A percentile compares a stretch with the other conserved stretches of the same genome.
These are phyloP conservation scores for Amniataba percoides DNA, from an alignment of 2,797 vertebrate genomes.

Conservation along the genomic window DNA sequence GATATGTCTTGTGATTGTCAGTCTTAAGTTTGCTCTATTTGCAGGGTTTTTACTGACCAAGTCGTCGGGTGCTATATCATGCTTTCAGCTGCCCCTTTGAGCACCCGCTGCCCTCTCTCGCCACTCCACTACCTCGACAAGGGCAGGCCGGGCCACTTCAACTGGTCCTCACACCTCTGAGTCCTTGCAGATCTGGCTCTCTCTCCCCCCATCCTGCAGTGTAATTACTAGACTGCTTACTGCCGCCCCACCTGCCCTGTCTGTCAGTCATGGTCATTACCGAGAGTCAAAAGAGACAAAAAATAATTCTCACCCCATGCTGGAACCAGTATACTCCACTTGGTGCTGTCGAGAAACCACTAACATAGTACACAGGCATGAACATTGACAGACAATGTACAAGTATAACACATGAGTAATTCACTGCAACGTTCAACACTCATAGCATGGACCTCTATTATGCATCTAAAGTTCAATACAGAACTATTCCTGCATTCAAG, in stretches of 20 bases:
- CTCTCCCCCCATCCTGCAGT: slow-evolving; percentile 35
- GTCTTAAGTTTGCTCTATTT: slow-evolving; percentile 5
- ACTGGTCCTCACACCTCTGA: slow-evolving; percentile 46
- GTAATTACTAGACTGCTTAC: slow-evolving; percentile 76
- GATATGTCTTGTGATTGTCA: slow-evolving; percentile 4
- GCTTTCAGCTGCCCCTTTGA: slow-evolving; percentile 2
- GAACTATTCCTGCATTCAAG: slow-evolving; percentile 27
- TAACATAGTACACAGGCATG: background rate
- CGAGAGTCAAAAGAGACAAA: slow-evolving; percentile 76
- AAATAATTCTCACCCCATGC: slow-evolving; percentile 18
- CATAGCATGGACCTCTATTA: slow-evolving; percentile 13
- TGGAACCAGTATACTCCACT: slow-evolving; percentile 33
- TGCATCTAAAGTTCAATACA: background rate
- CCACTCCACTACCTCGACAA: slow-evolving; percentile 45
- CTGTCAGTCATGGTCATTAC: slow-evolving; percentile 79
- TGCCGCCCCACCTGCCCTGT: slow-evolving; percentile 75
- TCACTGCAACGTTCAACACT: background rate
- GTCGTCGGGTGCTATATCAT: slow-evolving; percentile 5
- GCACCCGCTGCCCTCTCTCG: slow-evolving; percentile 45
- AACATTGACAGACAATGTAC: background rate
- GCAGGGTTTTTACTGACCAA: slow-evolving; percentile 20
- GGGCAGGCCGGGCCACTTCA: slow-evolving; percentile 24
- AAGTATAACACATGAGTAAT: background rate
- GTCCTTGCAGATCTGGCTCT: slow-evolving; percentile 22
- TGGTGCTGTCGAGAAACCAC: background rate